Conservation (phyloP, 2,888 invertebrate genomes). For the Allophyes oxyacanthae region DNA sequence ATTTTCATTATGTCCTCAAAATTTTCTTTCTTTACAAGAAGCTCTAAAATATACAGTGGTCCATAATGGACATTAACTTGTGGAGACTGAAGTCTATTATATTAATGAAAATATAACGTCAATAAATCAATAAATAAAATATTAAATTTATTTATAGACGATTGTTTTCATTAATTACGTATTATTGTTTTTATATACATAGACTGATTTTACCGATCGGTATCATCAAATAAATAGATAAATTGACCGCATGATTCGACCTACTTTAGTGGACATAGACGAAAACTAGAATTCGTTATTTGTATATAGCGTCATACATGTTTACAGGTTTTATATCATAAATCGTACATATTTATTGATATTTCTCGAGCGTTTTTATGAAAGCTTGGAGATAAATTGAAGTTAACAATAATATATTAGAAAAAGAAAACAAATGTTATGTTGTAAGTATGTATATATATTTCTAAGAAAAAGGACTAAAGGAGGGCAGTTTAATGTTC, state of each 20-base stretch:
- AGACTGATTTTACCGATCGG: conserved; percentile 11
- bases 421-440: conserved; percentile 2
- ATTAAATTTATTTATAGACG: conserved; percentile 35
- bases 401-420: not conserved
- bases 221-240: conserved; percentile 10
- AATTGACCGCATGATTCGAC: not conserved
- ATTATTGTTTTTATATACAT: conserved; percentile 46
- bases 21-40: conserved; percentile 69
- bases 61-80: conserved; percentile 41
- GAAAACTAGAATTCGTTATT: not conserved
- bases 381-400: conserved; percentile 3
- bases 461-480: not conserved
- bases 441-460: conserved; percentile 10
- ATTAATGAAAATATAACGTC: conserved; percentile 79
- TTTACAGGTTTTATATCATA: conserved; percentile 4
- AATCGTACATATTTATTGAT: conserved; percentile 19
- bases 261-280: not conserved
- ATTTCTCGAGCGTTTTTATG: conserved; percentile 5
- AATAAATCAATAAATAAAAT: conserved; percentile 84
- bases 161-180: conserved; percentile 65
- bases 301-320: not conserved
- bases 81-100: conserved; percentile 68
- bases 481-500: not conserved
- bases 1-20: conserved; percentile 60
- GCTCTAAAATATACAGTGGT: conserved; percentile 58